phyloP scores from a whole-genome alignment of 2,888 invertebrate genomes.

The Pterobdella sp. region DNA sequence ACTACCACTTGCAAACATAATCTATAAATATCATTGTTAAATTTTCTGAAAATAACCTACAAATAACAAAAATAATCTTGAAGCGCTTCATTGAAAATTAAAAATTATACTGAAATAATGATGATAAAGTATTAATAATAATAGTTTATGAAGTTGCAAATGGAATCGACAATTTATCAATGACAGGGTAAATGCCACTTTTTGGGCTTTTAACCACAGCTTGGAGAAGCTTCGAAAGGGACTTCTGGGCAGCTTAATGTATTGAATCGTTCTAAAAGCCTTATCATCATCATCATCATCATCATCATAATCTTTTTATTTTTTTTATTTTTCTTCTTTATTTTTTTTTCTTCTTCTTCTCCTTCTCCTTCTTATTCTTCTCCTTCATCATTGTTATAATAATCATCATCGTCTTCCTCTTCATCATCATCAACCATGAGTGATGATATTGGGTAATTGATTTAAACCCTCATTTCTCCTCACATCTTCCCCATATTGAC shows the following conservation, averaged over 20 bases:
- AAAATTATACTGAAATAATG: too few relatives aligned
- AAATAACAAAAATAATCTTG: too few relatives aligned
- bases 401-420: background rate
- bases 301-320: background rate
- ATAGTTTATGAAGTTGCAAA: too few relatives aligned
- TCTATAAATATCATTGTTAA: too few relatives aligned
- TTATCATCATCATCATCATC: conserved; percentile 13
- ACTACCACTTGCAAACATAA: too few relatives aligned
- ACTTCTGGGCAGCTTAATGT: background rate
- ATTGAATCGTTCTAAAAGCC: background rate
- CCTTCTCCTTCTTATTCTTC: background rate
- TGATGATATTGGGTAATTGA: background rate
- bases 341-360: background rate
- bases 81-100: too few relatives aligned
- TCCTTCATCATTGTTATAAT: background rate
- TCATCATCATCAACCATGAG: background rate
- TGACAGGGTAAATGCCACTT: too few relatives aligned
- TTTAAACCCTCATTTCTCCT: background rate
- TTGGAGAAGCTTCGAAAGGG: background rate
- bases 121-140: too few relatives aligned
- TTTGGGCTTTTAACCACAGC: background rate
- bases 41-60: too few relatives aligned
- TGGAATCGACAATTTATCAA: too few relatives aligned
- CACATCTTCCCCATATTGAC: background rate
- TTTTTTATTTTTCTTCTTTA: background rate